Base-by-base conservation (phyloP, 2,888 invertebrate genomes). In the Cyclophora albipunctata region DNA sequence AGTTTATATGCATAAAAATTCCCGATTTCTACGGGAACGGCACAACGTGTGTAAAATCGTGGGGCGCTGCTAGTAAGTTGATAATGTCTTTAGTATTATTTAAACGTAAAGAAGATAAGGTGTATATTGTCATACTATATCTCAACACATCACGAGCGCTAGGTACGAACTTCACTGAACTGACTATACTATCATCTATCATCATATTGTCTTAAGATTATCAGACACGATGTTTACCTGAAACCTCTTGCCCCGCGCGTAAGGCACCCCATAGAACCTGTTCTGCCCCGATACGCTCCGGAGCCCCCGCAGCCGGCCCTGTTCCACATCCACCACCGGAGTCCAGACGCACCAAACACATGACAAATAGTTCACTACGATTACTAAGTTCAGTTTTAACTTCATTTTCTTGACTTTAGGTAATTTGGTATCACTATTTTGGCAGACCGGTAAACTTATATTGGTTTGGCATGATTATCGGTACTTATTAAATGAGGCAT, bases 201-300 rank as follows among this genome's bases (percentile, higher is more conserved):
- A 20, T 20, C 20, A 20, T 20, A 20, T 20, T 20, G 2, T 20
- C 20, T 20, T 20, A 20, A 20, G 20, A 20, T 20, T 20, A 20
- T 20, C 20, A 20, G 20, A 20, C 20, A 20, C 20, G 20, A 20
- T 20, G 20, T 20, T 20, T 55, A 86, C 87, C 69, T 82, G 75
- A 55, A 84, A 86, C 50, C 86, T 75, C 51, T 71, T 58, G 54
- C 78, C 73, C 45, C 63, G 61, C 0, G 81, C 85, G 47, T 87
- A 87, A 3, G 80, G 85, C 63, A 87, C 81, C n/a, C 85, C 81
- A 45, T 78, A 81, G 62, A 77, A 87, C 50, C 72, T 71, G 62
- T 80, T 73, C 59, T 80, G 79, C 1, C 81, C 81, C 34, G 70
- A 72, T 33, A 74, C 51, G 51, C 74, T 70, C 6, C 78, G 66